Evolutionary conservation across 2,888 invertebrate genomes (phyloP), one percentile per base, ranked within the genome.

Genomic region (Diabrotica balteata): DNA sequence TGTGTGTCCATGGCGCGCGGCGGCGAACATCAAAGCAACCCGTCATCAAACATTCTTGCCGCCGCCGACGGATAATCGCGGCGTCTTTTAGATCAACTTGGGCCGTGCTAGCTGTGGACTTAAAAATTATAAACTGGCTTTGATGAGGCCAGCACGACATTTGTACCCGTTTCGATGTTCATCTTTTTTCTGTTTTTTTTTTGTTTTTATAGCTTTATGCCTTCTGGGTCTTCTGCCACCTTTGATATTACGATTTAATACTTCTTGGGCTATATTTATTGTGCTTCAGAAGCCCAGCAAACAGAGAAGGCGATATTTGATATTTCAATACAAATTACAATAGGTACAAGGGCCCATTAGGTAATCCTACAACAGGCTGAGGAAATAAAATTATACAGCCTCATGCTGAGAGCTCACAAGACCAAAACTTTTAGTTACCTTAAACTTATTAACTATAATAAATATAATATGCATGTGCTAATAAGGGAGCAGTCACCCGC

Each of bases 81-180:
- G 71, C 68, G 71, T 67, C 71, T 71, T 69, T 71, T 67, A 71
- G 65, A 69, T 66, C 69, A 60, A 60, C 65, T 68, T 62, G 51
- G 64, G 62, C 68, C 65, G 62, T 67, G 64, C 65, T 62, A 54
- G 62, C 68, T 69, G 59, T 67, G 64, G 73, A 76, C 75, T 77
- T 77, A 75, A 75, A 77, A 77, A 77, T 77, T 76, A 77, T 72
- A 74, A 76, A 77, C 73, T 74, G 68, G 77, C 77, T 77, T 77
- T 77, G 77, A 77, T 74, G 75, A 70, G 69, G 66, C 73, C 70
- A 69, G 70, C 71, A 69, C 73, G 74, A 75, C 75, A 74, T 73
- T 73, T 73, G 74, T 74, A 71, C 69, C 61, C 65, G 67, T 66
- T 65, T 68, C 63, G 53, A 67, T 66, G 49, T 70, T 69, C 63